Percentiles rank a stretch among this genome's conserved stretches.
Conservation (phyloP, 2,113 vertebrate species). For the Phoxinus phoxinus region DNA sequence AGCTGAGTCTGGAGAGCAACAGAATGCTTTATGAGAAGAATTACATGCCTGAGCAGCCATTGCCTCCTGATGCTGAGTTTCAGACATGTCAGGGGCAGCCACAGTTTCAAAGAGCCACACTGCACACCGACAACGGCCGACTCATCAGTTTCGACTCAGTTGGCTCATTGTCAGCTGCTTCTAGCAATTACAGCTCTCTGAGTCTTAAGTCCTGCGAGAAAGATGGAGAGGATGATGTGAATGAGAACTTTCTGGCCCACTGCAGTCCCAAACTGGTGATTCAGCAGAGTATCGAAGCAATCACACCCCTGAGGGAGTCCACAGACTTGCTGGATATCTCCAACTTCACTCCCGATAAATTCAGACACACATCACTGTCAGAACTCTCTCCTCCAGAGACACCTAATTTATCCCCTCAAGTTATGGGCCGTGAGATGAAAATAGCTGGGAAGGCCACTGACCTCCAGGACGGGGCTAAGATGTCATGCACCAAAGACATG, state of each 20-base stretch:
- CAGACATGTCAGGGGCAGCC: slow-evolving; percentile 92
- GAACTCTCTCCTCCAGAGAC: slow-evolving; percentile 97
- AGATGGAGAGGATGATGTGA: slow-evolving; percentile 93
- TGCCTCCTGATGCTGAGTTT: slow-evolving; percentile 89
- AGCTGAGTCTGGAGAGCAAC: slow-evolving; percentile 84
- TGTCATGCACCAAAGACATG: slow-evolving; percentile 80
- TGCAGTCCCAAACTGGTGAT: slow-evolving; percentile 98
- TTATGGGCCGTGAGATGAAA: slow-evolving; percentile 87
- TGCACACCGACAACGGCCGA: slow-evolving; percentile 90
- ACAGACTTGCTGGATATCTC: slow-evolving; percentile 98
- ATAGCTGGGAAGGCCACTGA: slow-evolving; percentile 82
- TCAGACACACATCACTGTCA: slow-evolving; percentile 94
- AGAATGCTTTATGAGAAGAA: slow-evolving; percentile 92
- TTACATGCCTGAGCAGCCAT: slow-evolving; percentile 86
- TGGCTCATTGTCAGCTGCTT: slow-evolving; percentile 91
- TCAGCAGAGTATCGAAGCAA: slow-evolving; percentile 96
- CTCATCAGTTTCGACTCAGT: slow-evolving; percentile 98
- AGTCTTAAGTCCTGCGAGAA: slow-evolving; percentile 95
- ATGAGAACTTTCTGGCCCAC: slow-evolving; percentile 95
- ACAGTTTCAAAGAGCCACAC: slow-evolving; percentile 91
- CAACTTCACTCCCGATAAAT: slow-evolving; percentile 99
- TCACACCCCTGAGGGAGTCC: slow-evolving; percentile 94
- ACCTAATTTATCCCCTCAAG: slow-evolving; percentile 95
- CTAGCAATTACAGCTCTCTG: slow-evolving; percentile 96
- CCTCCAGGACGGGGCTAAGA: slow-evolving; percentile 85